Percentiles rank a stretch among this genome's conserved stretches.
Conservation (phyloP, 2,797 vertebrate species). For the Acanthurus lineatus region DNA sequence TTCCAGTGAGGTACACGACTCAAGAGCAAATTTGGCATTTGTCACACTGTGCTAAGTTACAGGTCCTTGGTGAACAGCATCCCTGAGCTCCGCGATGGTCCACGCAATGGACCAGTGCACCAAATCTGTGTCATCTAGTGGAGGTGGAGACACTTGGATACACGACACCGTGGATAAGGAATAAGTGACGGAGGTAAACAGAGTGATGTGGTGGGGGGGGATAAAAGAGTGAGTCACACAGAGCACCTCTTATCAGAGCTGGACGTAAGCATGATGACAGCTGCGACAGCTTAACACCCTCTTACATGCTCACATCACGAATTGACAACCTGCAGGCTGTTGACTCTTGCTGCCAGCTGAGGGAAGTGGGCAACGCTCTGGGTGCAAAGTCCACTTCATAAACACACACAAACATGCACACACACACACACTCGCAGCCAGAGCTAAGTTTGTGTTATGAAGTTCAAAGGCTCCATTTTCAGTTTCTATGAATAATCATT, state of each 20-base stretch:
- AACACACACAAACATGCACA: constrained; percentile 5
- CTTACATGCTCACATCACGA: constrained; percentile 47
- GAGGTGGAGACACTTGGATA: constrained; percentile 46
- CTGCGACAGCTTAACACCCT: constrained; percentile 49
- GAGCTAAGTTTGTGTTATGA: background rate
- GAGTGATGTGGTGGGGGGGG: constrained; percentile 50
- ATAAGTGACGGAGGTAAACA: constrained; percentile 66
- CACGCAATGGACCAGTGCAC: background rate
- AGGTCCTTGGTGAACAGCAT: background rate
- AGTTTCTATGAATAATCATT: background rate
- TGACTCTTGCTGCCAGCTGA: constrained; percentile 51
- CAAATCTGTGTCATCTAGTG: constrained; percentile 41
- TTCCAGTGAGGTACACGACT: background rate
- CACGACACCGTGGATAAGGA: constrained; percentile 22
- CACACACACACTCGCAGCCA: background rate
- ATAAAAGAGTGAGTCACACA: constrained; percentile 74
- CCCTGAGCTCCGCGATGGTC: background rate
- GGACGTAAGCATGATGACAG: constrained; percentile 63
- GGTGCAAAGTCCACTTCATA: constrained; percentile 59
- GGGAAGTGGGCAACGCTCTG: constrained; percentile 28
- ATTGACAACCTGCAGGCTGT: constrained; percentile 44
- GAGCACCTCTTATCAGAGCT: constrained; percentile 71
- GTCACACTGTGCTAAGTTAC: constrained; percentile 14
- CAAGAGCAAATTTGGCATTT: background rate
- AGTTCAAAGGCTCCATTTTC: constrained; percentile 19